A percentile compares a stretch with the other conserved stretches of the same genome.
Conservation (phyloP, 2,113 vertebrate genomes). For the Callocephalon fimbriatum region DNA sequence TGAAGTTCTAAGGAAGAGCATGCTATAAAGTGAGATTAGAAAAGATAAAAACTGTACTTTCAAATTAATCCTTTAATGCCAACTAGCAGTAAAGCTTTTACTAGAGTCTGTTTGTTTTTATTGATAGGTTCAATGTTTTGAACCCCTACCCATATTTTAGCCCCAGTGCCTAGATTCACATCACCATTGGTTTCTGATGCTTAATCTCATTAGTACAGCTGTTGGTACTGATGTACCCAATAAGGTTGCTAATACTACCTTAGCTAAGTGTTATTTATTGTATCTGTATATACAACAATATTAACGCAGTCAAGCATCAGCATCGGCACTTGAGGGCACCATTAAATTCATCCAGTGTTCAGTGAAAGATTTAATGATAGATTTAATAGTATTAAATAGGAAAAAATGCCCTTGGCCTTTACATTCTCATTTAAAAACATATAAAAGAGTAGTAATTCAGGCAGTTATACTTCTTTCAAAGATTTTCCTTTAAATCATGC, state of each 20-base stretch:
- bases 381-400: conserved; percentile 81
- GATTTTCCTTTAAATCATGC: conserved; percentile 76
- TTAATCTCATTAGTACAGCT: conserved; percentile 75
- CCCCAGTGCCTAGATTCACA: conserved; percentile 35
- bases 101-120: conserved; percentile 42
- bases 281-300: conserved; percentile 80
- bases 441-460: conserved; percentile 80
- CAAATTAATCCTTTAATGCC: conserved; percentile 67
- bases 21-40: conserved; percentile 49
- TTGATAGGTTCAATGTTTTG: conserved; percentile 30
- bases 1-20: conserved; percentile 10
- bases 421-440: conserved; percentile 83
- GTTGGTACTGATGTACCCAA: conserved; percentile 74
- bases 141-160: conserved; percentile 40
- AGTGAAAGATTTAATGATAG: conserved; percentile 79
- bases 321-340: conserved; percentile 76
- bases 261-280: conserved; percentile 83
- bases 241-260: conserved; percentile 64
- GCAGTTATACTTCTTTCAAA: conserved; percentile 77
- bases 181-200: conserved; percentile 59
- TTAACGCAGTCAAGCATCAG: conserved; percentile 78
- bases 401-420: conserved; percentile 81
- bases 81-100: conserved; percentile 70
- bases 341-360: conserved; percentile 81
- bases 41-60: conserved; percentile 59